Evolutionary conservation across 2,797 vertebrate species (phyloP).

Genomic region (Chelidonichthys spinosus): DNA sequence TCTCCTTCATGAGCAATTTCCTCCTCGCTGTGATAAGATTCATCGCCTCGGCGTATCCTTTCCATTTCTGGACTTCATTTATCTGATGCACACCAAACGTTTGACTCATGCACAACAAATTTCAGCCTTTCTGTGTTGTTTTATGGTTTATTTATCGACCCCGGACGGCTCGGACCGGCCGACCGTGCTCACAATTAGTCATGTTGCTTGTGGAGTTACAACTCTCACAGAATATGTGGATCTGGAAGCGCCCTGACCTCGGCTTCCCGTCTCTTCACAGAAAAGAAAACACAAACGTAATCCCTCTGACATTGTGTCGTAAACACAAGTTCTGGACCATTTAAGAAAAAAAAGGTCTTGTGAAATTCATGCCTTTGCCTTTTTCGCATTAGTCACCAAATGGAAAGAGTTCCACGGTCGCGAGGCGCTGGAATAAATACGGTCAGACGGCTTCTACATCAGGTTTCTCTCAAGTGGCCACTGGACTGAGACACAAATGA

Average conservation of each 20-base stretch:
- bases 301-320: constrained; percentile 60
- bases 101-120: constrained; percentile 35
- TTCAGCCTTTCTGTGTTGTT: constrained; percentile 24
- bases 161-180: constrained; percentile 30
- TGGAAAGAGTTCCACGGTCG: constrained; percentile 46
- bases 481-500: constrained; percentile 50
- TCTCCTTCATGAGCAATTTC: constrained; percentile 76
- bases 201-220: constrained; percentile 46
- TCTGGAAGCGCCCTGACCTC: constrained; percentile 54
- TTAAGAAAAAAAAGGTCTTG: constrained; percentile 42
- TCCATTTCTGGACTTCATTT: constrained; percentile 60
- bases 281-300: constrained; percentile 50
- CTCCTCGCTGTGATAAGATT: constrained; percentile 78
- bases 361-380: constrained; percentile 52
- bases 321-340: constrained; percentile 58
- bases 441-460: constrained; percentile 37
- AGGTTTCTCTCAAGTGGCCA: constrained; percentile 45
- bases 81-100: constrained; percentile 67
- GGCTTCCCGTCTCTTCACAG: constrained; percentile 20
- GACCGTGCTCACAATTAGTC: constrained; percentile 46
- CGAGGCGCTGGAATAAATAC: constrained; percentile 54
- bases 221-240: constrained; percentile 36
- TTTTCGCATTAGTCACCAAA: constrained; percentile 60
- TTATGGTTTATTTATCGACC: constrained; percentile 18
- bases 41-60: constrained; percentile 57